phyloP scores from a whole-genome alignment of 2,113 vertebrate species.

The Rana temporaria region DNA sequence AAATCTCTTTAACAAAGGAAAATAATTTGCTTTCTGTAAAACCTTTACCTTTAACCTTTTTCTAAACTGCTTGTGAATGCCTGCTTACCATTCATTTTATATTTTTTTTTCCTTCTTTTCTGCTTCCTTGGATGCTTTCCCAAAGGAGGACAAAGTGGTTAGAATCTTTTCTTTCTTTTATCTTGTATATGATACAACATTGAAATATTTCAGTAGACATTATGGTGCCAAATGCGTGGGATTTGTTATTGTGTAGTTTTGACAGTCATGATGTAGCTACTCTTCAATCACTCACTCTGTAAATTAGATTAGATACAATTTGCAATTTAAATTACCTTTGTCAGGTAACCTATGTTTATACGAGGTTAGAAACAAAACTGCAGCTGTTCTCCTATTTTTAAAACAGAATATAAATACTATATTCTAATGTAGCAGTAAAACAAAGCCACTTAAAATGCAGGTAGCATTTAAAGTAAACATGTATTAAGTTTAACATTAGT shows the following conservation, averaged over 20 bases:
- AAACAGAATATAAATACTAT: slow-evolving; percentile 28
- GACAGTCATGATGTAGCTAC: slow-evolving; percentile 11
- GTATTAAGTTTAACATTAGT: too few relatives aligned
- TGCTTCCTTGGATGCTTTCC: slow-evolving; percentile 96
- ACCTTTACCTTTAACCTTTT: slow-evolving; percentile 40
- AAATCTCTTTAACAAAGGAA: too few relatives aligned
- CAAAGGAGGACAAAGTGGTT: slow-evolving; percentile 99
- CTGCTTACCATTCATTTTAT: slow-evolving; percentile 72
- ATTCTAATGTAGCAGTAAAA: neutral
- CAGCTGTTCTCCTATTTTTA: slow-evolving; percentile 26
- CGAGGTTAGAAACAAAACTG: slow-evolving; percentile 28
- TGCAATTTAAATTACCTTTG: slow-evolving; percentile 43
- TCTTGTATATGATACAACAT: slow-evolving; percentile 69
- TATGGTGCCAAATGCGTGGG: slow-evolving; percentile 46
- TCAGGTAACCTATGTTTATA: slow-evolving; percentile 45
- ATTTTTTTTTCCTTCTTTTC: slow-evolving; percentile 74
- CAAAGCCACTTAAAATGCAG: neutral
- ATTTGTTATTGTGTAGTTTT: slow-evolving; percentile 45
- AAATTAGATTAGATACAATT: slow-evolving; percentile 40
- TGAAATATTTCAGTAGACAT: slow-evolving; percentile 59
- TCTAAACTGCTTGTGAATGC: slow-evolving; percentile 67
- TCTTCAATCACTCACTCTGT: slow-evolving; percentile 30
- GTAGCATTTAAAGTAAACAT: neutral
- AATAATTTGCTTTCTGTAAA: slow-evolving; percentile 15
- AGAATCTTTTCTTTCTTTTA: slow-evolving; percentile 87